These are phyloP conservation scores for Onychomys torridus DNA, from an alignment of 2,797 vertebrate species.

Conservation along the genomic window DNA sequence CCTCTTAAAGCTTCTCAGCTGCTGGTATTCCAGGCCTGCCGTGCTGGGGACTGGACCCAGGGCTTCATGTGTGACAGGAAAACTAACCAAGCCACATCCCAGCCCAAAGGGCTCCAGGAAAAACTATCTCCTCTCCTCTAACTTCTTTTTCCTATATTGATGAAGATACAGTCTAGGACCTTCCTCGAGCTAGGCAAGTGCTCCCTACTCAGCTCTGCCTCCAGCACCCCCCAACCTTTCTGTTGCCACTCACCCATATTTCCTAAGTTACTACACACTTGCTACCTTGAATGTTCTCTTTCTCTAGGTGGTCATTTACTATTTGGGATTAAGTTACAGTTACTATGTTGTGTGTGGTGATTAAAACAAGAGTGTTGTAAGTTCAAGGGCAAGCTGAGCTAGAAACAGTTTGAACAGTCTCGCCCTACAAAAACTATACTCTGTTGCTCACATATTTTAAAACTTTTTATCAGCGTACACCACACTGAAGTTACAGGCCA, in stretches of 20 bases:
- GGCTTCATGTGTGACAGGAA: not conserved
- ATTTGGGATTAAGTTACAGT: not conserved
- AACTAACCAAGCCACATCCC: not conserved
- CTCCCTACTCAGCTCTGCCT: not conserved
- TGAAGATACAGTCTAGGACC: not conserved
- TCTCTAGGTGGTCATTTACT: not conserved
- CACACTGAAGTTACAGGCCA: not conserved
- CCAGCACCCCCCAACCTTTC: not conserved
- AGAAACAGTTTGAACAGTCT: not conserved
- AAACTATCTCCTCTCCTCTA: not conserved
- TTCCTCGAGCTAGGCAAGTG: not conserved
- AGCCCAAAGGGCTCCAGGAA: not conserved
- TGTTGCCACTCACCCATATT: not conserved
- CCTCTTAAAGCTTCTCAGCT: not conserved
- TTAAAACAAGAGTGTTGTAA: not conserved
- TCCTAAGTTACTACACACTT: not conserved
- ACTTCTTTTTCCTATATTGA: not conserved
- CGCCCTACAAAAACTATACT: not conserved
- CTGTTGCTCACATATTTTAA: not conserved
- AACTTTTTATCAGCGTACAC: not conserved
- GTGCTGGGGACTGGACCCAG: not conserved
- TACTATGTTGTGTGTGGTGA: too few relatives aligned
- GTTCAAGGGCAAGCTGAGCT: not conserved
- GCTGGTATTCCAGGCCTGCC: not conserved
- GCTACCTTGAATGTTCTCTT: not conserved